Evolutionary conservation across 2,888 invertebrate genomes (phyloP).

Genomic region (Spisula solida): DNA sequence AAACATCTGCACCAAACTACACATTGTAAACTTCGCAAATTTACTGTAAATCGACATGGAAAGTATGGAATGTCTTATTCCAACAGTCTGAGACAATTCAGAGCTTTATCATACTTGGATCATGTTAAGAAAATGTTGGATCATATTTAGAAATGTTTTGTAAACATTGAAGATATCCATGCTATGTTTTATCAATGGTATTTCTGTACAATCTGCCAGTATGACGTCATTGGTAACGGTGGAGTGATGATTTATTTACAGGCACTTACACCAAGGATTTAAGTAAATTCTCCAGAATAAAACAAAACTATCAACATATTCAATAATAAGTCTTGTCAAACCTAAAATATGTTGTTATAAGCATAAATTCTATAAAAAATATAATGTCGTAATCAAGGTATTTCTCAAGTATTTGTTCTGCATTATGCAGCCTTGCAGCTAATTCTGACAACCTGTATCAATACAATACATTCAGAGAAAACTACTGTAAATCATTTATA

Average conservation of each 20-base stretch:
- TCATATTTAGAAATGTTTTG: background rate
- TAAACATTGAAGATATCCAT: constrained; percentile 16
- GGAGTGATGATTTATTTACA: background rate
- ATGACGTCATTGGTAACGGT: constrained; percentile 20
- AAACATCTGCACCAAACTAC: too few relatives aligned
- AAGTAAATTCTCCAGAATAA: background rate
- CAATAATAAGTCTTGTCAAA: too few relatives aligned
- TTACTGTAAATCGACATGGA: too few relatives aligned
- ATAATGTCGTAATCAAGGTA: too few relatives aligned
- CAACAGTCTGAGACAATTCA: background rate
- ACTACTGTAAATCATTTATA: too few relatives aligned
- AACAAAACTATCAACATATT: background rate
- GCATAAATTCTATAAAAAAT: too few relatives aligned
- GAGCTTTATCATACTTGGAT: background rate
- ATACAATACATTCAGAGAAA: too few relatives aligned
- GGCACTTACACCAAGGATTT: background rate
- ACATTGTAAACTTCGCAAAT: background rate
- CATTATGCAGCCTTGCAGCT: too few relatives aligned
- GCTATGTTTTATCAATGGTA: background rate
- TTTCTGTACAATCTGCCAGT: background rate
- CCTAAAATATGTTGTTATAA: too few relatives aligned
- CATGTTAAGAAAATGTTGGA: background rate
- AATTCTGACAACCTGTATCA: too few relatives aligned
- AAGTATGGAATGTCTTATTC: background rate
- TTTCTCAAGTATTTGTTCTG: too few relatives aligned